Conservation (phyloP, 2,113 vertebrate genomes). For the Etia nguti region DNA sequence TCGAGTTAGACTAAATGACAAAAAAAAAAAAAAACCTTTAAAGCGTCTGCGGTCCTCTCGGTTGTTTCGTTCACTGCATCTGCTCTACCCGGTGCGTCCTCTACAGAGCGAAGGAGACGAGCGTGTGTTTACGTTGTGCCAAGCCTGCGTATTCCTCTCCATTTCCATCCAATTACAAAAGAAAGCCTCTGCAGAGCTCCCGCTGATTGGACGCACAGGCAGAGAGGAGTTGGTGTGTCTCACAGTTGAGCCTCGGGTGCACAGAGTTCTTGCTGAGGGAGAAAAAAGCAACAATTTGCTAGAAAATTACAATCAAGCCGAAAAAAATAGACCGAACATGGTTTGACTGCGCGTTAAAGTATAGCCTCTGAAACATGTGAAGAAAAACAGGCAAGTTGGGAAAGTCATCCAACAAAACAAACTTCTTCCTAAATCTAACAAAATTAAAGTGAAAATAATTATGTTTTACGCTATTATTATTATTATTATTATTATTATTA, state of each 20-base stretch:
- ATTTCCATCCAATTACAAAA: slow-evolving; percentile 80
- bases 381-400: neutral
- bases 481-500: neutral
- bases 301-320: neutral
- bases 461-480: neutral
- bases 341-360: neutral
- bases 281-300: neutral
- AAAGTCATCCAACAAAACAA: neutral
- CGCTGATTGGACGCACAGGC: slow-evolving; percentile 82
- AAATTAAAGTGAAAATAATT: neutral
- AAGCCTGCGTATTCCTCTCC: slow-evolving; percentile 78
- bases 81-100: slow-evolving; percentile 71
- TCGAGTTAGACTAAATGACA: neutral
- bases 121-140: slow-evolving; percentile 85
- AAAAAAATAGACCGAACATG: neutral
- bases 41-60: slow-evolving; percentile 2
- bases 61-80: slow-evolving; percentile 22
- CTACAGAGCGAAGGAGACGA: slow-evolving; percentile 75
- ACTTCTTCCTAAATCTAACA: neutral
- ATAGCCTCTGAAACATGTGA: neutral
- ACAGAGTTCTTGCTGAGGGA: slow-evolving; percentile 18
- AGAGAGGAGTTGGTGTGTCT: slow-evolving; percentile 73
- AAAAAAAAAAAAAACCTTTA: neutral
- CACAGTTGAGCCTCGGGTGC: slow-evolving; percentile 29
- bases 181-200: slow-evolving; percentile 71